These are phyloP conservation scores for Drosophila peninsularis DNA, from an alignment of 2,888 invertebrate species.

Conservation along the genomic window DNA sequence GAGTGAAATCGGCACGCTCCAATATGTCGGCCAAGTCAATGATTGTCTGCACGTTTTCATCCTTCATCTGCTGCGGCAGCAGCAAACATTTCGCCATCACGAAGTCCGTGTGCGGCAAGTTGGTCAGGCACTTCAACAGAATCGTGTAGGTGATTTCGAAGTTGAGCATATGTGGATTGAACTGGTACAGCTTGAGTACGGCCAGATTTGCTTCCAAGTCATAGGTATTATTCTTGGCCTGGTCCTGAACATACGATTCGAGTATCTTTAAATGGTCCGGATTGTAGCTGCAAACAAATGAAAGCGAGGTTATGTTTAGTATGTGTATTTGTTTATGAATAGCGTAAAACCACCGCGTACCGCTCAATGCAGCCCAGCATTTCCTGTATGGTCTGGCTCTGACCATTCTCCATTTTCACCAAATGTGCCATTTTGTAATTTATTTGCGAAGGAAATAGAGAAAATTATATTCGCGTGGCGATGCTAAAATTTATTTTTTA, in stretches of 20 bases:
- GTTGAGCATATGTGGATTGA: slow-evolving; percentile 95
- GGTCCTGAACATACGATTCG: slow-evolving; percentile 96
- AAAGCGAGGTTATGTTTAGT: slow-evolving; percentile 70
- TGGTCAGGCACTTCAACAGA: slow-evolving; percentile 97
- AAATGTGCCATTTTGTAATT: slow-evolving; percentile 79
- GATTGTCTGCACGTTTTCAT: slow-evolving; percentile 94
- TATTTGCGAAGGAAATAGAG: slow-evolving; percentile 32
- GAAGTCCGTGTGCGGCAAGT: slow-evolving; percentile 98
- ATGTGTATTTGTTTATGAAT: slow-evolving; percentile 24
- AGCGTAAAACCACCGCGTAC: slow-evolving; percentile 85
- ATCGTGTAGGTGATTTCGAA: slow-evolving; percentile 94
- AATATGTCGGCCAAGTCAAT: slow-evolving; percentile 95
- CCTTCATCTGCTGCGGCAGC: slow-evolving; percentile 91
- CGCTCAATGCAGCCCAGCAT: slow-evolving; percentile 97
- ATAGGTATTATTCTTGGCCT: slow-evolving; percentile 96
- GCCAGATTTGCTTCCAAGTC: slow-evolving; percentile 99
- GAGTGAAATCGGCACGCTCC: slow-evolving; percentile 96
- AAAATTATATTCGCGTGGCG: slow-evolving; percentile 55
- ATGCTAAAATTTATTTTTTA: slow-evolving; percentile 34
- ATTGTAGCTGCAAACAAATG: slow-evolving; percentile 91
- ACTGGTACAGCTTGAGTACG: slow-evolving; percentile 97
- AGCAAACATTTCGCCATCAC: slow-evolving; percentile 98
- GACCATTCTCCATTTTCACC: slow-evolving; percentile 85
- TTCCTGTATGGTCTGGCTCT: slow-evolving; percentile 89
- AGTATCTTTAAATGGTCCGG: slow-evolving; percentile 96